Conservation (phyloP, 1,140 invertebrate species). For the Temnothorax nylanderi region DNA sequence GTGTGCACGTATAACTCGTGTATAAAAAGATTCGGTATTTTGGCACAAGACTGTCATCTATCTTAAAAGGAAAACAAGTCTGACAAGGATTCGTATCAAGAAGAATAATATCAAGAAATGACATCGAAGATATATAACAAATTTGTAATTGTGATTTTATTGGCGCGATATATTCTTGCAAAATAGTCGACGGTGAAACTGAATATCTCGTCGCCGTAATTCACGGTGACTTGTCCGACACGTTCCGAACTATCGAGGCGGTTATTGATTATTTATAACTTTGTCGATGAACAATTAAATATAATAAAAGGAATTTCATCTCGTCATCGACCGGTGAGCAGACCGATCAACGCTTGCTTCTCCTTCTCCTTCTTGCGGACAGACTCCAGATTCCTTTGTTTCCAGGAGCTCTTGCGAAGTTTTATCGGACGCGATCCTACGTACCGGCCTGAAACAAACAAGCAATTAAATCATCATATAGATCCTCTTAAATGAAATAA, state of each 20-base stretch:
- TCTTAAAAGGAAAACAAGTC: not conserved
- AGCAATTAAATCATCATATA: not conserved
- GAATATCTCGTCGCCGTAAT: not conserved
- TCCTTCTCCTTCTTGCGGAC: constrained; percentile 98
- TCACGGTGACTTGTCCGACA: not conserved
- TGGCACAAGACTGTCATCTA: not conserved
- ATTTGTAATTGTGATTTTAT: constrained; percentile 29
- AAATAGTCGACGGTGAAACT: not conserved
- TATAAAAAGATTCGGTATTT: not conserved
- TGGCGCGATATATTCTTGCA: not conserved
- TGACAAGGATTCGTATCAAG: not conserved
- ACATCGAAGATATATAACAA: not conserved
- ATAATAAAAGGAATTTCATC: not conserved
- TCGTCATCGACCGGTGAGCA: constrained; percentile 87
- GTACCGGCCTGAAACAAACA: constrained; percentile 91
- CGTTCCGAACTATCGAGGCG: not conserved
- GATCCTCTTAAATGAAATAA: not conserved
- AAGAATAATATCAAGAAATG: constrained; percentile 12
- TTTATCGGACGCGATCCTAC: constrained; percentile 99
- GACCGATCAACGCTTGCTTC: constrained; percentile 91
- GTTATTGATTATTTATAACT: not conserved
- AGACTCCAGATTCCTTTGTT: constrained; percentile 96
- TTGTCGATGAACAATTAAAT: not conserved
- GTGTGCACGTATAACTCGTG: not conserved
- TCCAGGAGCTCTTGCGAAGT: constrained; percentile 98